Percentiles rank a stretch among this genome's conserved stretches.
Conservation (phyloP, 2,113 vertebrate species). For the Salvelinus fontinalis region DNA sequence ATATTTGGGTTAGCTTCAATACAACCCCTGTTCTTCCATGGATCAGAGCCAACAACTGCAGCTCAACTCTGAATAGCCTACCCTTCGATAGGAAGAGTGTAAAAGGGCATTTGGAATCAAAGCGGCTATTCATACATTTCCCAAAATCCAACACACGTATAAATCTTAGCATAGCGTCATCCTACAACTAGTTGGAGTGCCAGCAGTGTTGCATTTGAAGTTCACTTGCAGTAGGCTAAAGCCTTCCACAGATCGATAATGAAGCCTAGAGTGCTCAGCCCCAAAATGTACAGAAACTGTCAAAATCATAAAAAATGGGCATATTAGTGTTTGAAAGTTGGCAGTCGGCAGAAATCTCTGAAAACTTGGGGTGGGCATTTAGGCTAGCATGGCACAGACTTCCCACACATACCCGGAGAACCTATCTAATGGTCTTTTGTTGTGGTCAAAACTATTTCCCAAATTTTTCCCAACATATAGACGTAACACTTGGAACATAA, state of each 20-base stretch:
- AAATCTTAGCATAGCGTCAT: neutral
- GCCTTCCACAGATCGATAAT: too few species aligned
- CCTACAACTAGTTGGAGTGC: neutral
- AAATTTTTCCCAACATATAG: neutral
- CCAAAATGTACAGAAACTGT: neutral
- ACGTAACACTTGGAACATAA: neutral
- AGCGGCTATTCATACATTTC: slow-evolving; percentile 31
- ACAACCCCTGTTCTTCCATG: slow-evolving; percentile 33
- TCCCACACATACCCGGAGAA: neutral
- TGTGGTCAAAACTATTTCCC: neutral
- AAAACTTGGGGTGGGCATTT: neutral
- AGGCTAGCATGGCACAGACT: neutral
- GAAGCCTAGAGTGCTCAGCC: too few species aligned
- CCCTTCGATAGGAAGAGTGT: slow-evolving; percentile 14
- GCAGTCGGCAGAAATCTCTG: neutral
- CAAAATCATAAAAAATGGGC: neutral
- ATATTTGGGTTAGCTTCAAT: slow-evolving; percentile 39
- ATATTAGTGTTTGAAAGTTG: neutral
- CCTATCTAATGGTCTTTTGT: neutral
- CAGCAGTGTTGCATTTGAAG: neutral
- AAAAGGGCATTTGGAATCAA: slow-evolving; percentile 31
- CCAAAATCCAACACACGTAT: neutral
- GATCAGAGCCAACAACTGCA: slow-evolving; percentile 43
- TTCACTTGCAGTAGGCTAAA: too few species aligned
- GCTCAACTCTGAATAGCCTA: neutral